phyloP scores from a whole-genome alignment of 2,888 invertebrate species.

The Eristalis pertinax region DNA sequence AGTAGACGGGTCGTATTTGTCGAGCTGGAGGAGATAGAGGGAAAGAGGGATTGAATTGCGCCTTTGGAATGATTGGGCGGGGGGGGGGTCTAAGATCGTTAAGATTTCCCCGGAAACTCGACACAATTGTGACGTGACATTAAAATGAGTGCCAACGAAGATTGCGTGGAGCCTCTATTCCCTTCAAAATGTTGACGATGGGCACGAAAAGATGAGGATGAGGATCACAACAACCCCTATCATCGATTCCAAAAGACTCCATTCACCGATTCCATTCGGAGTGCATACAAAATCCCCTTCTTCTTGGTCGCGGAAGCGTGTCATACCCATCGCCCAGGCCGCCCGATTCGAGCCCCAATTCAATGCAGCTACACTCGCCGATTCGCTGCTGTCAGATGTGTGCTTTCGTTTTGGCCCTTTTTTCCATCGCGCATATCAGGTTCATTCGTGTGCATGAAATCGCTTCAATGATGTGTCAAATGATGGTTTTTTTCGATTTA shows the following conservation, averaged over 20 bases:
- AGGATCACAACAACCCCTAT: no score
- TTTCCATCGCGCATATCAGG: constrained; percentile 13
- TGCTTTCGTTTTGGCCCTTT: background rate
- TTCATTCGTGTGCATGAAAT: constrained; percentile 61
- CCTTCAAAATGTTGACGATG: no score
- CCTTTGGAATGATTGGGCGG: background rate
- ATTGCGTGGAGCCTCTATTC: no score
- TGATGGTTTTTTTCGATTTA: constrained; percentile 20
- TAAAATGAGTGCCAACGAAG: no score
- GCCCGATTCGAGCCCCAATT: background rate
- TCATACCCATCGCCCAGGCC: no score
- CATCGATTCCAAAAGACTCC: no score
- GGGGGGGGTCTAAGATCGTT: background rate
- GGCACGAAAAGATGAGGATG: no score
- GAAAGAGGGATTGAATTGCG: background rate
- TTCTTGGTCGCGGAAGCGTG: no score
- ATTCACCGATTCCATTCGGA: no score
- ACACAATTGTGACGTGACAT: no score
- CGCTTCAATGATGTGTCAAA: constrained; percentile 54
- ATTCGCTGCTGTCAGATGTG: constrained; percentile 33
- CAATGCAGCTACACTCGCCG: constrained; percentile 33
- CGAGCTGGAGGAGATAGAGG: background rate
- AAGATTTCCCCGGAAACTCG: background rate
- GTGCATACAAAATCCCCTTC: no score
- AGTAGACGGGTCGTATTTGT: background rate